Percentiles rank a stretch among this genome's conserved stretches.
Evolutionary conservation across 2,888 invertebrate species (phyloP).

Genomic region (Steromphala cineraria): DNA sequence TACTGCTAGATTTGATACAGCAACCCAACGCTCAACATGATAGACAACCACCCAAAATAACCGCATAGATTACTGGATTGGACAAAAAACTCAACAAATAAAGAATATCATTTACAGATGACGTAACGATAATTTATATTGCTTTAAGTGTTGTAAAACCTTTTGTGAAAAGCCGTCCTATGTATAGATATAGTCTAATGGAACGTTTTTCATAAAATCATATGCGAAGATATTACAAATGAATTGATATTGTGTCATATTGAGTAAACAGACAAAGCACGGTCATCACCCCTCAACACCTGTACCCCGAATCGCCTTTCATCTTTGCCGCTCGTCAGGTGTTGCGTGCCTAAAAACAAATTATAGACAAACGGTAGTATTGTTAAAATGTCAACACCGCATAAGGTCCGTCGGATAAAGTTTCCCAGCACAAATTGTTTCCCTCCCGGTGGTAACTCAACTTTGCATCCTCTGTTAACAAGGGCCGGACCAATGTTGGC

Average conservation of each 20-base stretch:
- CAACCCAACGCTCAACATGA: no score
- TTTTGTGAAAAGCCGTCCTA: no score
- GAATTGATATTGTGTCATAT: background rate
- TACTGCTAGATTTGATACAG: no score
- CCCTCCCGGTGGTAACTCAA: background rate
- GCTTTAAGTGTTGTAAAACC: no score
- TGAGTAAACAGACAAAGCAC: background rate
- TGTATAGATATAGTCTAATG: no score
- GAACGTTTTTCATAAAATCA: background rate
- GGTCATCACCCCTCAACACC: background rate
- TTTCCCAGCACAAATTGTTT: slow-evolving; percentile 12
- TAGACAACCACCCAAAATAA: no score
- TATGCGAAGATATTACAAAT: background rate
- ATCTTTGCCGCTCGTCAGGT: slow-evolving; percentile 2
- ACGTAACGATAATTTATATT: no score
- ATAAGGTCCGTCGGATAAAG: slow-evolving; percentile 3
- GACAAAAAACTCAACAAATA: no score
- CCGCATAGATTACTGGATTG: no score
- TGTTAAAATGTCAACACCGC: background rate
- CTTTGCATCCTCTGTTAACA: background rate
- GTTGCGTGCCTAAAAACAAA: background rate
- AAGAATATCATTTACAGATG: no score
- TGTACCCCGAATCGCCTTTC: slow-evolving; percentile 5
- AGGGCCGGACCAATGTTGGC: background rate
- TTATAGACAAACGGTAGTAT: slow-evolving; percentile 9